Evolutionary conservation across 2,113 vertebrate species (phyloP), one percentile per base, ranked within the genome.

Genomic region (Nesospiza acunhae): DNA sequence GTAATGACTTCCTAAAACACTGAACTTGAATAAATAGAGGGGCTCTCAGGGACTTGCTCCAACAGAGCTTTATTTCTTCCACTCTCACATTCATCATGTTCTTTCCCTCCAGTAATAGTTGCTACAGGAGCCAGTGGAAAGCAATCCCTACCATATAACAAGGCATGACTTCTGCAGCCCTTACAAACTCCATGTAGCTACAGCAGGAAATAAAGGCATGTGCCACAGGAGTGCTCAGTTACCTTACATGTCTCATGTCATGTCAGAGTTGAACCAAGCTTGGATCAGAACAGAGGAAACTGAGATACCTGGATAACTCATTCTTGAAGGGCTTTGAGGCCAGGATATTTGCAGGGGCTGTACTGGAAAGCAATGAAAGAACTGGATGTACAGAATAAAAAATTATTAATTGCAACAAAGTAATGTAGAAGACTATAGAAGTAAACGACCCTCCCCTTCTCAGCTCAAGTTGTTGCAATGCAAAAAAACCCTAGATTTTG

Each of bases 1-100:
- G 76, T 93, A 96, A 95, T 81, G 84, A 89, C 64, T 97, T 95
- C 94, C 74, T 93, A 88, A 94, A 90, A 94, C 74, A 94, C 22
- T 88, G 66, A 89, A 90, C 60, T 87, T 56, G 72, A 84, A 81
- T 91, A 74, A 93, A 86, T 75, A 91, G 47, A 83, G 76, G 56
- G 41, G 60, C 35, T 91, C 56, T 68, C 64, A 75, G 87, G 84
- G 89, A 84, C 60, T 84, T 79, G 47, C 56, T 92, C 37, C 60
- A 93, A 62, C 26, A 81, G 66, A 90, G 76, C 72, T 92, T 92
- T 89, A 70, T 91, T 95, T 94, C 67, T 95, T 91, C 47, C n/a
- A 50, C 31, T 82, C 42, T 74, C 63, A 83, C 39, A 77, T 52
- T 82, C 42, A 77, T 59, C 47, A n/a, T 77, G 39, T 41, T 85